Evolutionary conservation across 2,113 vertebrate species (phyloP).

Genomic region (Rallus limicola): DNA sequence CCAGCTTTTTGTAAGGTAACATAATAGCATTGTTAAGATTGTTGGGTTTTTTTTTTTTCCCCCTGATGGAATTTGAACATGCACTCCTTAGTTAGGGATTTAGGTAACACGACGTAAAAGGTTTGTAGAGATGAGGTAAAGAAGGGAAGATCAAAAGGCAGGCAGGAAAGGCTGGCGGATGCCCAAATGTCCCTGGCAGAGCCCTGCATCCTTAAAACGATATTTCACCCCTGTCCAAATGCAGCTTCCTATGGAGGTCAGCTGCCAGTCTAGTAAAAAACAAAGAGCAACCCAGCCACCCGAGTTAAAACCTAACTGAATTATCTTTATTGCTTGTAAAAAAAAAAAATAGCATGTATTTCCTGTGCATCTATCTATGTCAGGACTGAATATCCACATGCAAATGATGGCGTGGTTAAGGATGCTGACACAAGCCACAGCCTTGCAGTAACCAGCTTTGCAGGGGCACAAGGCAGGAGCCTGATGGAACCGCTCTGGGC

Average conservation of each 20-base stretch:
- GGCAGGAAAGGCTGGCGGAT: neutral
- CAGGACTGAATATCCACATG: neutral
- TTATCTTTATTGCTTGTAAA: neutral
- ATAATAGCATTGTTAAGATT: neutral
- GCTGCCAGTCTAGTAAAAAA: neutral
- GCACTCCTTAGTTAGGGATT: neutral
- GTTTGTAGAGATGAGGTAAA: neutral
- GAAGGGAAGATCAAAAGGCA: neutral
- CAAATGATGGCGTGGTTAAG: neutral
- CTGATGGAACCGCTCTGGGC: fast-evolving
- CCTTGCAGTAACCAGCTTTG: fast-evolving
- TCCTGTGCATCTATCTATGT: neutral
- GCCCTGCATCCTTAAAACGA: neutral
- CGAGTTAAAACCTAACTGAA: neutral
- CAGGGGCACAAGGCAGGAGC: neutral
- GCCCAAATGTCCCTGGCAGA: neutral
- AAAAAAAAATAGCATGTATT: neutral
- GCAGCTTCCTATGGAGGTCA: neutral
- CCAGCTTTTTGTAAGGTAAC: neutral
- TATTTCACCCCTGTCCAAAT: neutral
- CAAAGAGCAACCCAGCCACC: neutral
- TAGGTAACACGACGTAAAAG: fast-evolving
- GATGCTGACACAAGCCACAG: fast-evolving
- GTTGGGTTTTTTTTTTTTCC: neutral
- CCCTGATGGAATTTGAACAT: neutral